Base-by-base conservation (phyloP, 2,888 invertebrate genomes). In the Volucella inanis region DNA sequence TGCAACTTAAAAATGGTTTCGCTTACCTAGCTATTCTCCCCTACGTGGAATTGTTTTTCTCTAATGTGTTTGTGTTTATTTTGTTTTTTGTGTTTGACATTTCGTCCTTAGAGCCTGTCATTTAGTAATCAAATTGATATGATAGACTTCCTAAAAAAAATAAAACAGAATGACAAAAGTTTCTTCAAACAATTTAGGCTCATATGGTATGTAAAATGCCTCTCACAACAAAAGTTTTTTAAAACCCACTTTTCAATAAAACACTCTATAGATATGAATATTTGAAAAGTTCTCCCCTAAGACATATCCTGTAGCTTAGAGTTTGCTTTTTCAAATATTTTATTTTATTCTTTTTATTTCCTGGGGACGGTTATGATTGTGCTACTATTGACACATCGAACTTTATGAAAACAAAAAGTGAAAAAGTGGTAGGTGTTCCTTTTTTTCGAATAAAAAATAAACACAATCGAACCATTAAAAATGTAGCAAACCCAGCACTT, bases 401-500 rank as follows among this genome's bases (percentile, higher is more conserved):
- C 31, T 62, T 31, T 43, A 61, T 45, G 31, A 59, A 41, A 65
- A 52, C 47, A 61, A 55, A 47, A 39, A 38, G 18, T 47, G 15
- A 10, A 15, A 14, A 50, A 72, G 55, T 54, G 38, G 22, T 50
- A 22, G 18, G 61, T 62, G 52, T 45, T 52, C 22, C 6, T 45
- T n/a, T 11, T 12, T 22, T 22, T 0, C 22, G 22, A 59, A 52
- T 43, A 55, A 38, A 68, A 55, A 45, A n/a, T n/a, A n/a, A n/a
- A 50, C 71, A 64, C 50, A 65, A 65, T 54, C 61, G 47, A 39
- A 68, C 65, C 55, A 67, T 82, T 77, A 82, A 77, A 82, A 67
- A 67, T 67, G 54, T 72, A 72, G 71, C 47, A 55, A 68, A 62
- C 55, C 14, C 11, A 72, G 61, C 82, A 77, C 72, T 82, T 82